Percentiles rank a stretch among this genome's conserved stretches.
These are phyloP conservation scores for Diabrotica virgifera DNA, from an alignment of 1,140 invertebrate genomes.

Conservation along the genomic window DNA sequence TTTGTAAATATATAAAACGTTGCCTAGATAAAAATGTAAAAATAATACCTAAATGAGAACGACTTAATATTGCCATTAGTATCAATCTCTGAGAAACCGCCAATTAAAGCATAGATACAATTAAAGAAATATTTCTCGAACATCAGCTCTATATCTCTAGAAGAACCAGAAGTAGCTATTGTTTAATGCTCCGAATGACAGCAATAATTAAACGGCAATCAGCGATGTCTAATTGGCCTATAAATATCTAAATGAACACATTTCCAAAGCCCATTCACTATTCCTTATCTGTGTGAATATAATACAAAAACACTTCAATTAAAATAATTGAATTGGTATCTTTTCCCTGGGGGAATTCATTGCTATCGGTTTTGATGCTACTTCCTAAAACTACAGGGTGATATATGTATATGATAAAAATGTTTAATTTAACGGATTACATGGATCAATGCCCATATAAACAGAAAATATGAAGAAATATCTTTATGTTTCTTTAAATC, in stretches of 20 bases:
- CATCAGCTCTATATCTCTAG: too few species aligned
- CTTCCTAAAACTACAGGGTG: not conserved
- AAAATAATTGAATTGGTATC: conserved; percentile 17
- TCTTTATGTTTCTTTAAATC: too few species aligned
- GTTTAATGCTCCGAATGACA: not conserved
- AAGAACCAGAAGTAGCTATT: not conserved
- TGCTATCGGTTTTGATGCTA: not conserved
- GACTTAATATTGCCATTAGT: too few species aligned
- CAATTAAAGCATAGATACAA: too few species aligned
- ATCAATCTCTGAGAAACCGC: too few species aligned
- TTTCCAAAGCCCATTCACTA: conserved; percentile 6
- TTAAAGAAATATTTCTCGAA: too few species aligned
- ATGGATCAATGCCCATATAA: too few species aligned
- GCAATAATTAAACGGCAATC: not conserved
- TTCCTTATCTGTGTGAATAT: not conserved
- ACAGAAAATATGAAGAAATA: too few species aligned
- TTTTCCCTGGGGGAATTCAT: conserved; percentile 9
- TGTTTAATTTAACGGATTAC: too few species aligned
- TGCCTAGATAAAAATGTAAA: too few species aligned
- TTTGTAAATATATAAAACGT: too few species aligned
- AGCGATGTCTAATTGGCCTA: conserved; percentile 12
- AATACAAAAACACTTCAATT: conserved; percentile 15
- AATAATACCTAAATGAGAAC: too few species aligned
- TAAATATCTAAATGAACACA: conserved; percentile 20
- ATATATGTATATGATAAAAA: not conserved